phyloP scores from a whole-genome alignment of 2,113 vertebrate genomes.

The Alaudala cheleensis region DNA sequence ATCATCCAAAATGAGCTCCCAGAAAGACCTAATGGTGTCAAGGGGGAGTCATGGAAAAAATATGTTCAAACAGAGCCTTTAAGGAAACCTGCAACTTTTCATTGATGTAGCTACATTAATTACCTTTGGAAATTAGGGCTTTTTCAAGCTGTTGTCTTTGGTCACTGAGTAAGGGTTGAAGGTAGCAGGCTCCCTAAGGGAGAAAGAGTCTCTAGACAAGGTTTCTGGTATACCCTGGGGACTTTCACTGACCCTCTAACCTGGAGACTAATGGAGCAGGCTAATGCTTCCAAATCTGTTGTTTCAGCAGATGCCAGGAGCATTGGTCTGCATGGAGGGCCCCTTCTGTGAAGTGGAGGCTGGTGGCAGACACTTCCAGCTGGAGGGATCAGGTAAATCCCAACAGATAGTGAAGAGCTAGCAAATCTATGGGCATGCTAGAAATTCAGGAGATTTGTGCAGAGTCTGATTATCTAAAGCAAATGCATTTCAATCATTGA shows the following conservation, averaged over 20 bases:
- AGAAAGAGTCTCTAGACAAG: neutral
- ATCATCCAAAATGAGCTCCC: neutral
- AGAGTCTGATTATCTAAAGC: neutral
- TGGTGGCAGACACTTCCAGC: neutral
- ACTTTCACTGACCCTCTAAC: neutral
- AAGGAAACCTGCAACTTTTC: neutral
- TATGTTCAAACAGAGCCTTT: neutral
- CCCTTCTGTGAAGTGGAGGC: neutral
- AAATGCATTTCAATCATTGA: neutral
- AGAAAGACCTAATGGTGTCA: conserved; percentile 14
- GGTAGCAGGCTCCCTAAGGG: neutral
- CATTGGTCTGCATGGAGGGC: rapidly evolving
- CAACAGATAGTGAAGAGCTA: neutral
- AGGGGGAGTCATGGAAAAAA: neutral
- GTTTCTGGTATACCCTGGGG: neutral
- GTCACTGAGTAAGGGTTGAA: neutral
- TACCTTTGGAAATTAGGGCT: neutral
- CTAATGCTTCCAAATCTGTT: neutral
- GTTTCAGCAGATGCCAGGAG: neutral
- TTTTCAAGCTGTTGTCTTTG: neutral
- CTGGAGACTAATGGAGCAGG: neutral
- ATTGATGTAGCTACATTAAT: neutral
- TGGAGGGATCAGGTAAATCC: neutral
- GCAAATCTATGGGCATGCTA: neutral
- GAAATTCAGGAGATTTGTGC: neutral